phyloP scores from a whole-genome alignment of 2,113 vertebrate genomes.

The Jaculus jaculus region DNA sequence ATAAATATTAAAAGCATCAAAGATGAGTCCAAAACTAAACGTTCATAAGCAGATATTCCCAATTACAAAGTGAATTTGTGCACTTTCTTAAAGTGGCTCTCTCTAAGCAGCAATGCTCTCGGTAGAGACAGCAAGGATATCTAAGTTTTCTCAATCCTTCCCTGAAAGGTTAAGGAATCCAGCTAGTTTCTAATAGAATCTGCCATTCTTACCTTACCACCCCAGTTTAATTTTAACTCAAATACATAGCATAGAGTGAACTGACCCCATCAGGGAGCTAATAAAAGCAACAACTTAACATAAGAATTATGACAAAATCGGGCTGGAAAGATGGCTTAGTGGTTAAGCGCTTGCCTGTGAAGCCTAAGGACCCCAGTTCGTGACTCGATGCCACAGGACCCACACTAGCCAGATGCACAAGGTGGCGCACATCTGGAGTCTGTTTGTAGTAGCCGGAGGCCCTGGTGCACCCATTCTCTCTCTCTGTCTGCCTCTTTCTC shows the following conservation, averaged over 20 bases:
- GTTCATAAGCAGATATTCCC: not conserved
- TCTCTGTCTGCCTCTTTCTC: too few species aligned
- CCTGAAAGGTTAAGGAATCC: not conserved
- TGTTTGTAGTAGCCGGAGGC: too few species aligned
- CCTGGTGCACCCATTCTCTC: too few species aligned
- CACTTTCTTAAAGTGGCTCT: not conserved
- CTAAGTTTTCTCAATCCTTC: not conserved
- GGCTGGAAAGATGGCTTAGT: too few species aligned
- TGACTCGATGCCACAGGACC: too few species aligned
- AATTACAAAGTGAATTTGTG: not conserved
- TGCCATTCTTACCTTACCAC: not conserved
- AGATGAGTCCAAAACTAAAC: not conserved
- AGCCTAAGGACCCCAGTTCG: too few species aligned
- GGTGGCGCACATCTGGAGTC: too few species aligned
- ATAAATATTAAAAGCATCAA: not conserved
- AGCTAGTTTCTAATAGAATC: not conserved
- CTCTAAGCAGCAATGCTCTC: not conserved
- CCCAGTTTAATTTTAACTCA: constrained; percentile 27
- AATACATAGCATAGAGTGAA: constrained; percentile 12
- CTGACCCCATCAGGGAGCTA: not conserved
- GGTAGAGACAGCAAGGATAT: not conserved
- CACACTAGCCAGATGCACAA: too few species aligned
- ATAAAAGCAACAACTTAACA: constrained; percentile 1
- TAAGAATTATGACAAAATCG: constrained; percentile 13
- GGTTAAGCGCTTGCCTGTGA: too few species aligned